Conservation (phyloP, 1,140 invertebrate species). For the Medauroidea extradentata region DNA sequence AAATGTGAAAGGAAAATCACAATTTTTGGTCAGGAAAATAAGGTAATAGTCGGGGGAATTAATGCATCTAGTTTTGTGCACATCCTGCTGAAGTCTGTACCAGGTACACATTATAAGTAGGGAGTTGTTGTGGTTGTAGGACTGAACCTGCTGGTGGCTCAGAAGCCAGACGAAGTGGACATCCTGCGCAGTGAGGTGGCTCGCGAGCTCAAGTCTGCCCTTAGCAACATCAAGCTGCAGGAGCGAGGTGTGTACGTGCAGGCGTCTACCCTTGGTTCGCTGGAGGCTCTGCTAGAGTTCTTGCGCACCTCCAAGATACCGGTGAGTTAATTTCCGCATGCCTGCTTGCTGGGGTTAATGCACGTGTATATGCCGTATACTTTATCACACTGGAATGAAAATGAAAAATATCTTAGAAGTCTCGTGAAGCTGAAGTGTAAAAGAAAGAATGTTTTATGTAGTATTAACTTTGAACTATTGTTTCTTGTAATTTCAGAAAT, state of each 20-base stretch:
- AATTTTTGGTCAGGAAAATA: too few relatives aligned
- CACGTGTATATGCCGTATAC: too few relatives aligned
- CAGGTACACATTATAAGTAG: neutral
- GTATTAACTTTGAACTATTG: too few relatives aligned
- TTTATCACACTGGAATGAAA: too few relatives aligned
- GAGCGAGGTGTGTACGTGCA: constrained; percentile 97
- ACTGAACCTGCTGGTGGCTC: constrained; percentile 81
- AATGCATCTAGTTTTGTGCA: neutral
- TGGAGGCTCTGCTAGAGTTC: constrained; percentile 97
- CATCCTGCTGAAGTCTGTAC: neutral
- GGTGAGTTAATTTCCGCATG: too few relatives aligned
- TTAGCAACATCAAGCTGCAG: constrained; percentile 87
- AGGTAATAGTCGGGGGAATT: too few relatives aligned
- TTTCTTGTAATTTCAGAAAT: too few relatives aligned
- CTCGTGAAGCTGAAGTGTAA: too few relatives aligned
- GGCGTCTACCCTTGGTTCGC: constrained; percentile 95
- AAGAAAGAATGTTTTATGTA: too few relatives aligned
- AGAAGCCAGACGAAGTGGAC: constrained; percentile 92
- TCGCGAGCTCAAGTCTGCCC: constrained; percentile 75
- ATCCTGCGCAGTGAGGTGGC: constrained; percentile 78
- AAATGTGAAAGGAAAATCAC: too few relatives aligned
- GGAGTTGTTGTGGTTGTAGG: constrained; percentile 42
- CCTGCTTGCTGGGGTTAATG: too few relatives aligned
- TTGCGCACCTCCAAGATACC: constrained; percentile 94
- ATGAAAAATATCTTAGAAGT: too few relatives aligned